Conservation (phyloP, 1,140 invertebrate genomes). For the Hycleus cichorii region DNA sequence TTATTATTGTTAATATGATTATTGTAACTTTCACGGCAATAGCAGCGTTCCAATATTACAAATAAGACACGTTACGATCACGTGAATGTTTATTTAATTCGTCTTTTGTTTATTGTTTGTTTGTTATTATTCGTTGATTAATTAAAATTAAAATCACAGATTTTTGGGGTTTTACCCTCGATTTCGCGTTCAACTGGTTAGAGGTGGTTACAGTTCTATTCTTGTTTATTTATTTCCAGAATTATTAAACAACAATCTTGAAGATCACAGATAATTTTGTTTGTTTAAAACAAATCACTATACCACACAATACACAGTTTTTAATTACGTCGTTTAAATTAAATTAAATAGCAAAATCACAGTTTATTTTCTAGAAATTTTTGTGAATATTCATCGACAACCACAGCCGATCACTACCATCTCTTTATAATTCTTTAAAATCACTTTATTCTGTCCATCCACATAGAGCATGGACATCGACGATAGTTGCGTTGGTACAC, state of each 20-base stretch:
- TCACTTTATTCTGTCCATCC: slow-evolving; percentile 87
- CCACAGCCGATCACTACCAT: slow-evolving; percentile 93
- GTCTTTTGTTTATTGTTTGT: neutral
- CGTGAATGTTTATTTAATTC: slow-evolving; percentile 10
- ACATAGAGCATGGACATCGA: slow-evolving; percentile 92
- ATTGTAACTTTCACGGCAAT: slow-evolving; percentile 12
- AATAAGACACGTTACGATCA: slow-evolving; percentile 8
- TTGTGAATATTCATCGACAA: slow-evolving; percentile 62
- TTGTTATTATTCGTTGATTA: slow-evolving; percentile 3
- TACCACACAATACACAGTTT: neutral
- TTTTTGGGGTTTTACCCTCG: slow-evolving; percentile 17
- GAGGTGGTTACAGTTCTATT: no score
- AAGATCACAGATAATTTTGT: slow-evolving; percentile 24
- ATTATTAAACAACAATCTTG: slow-evolving; percentile 7
- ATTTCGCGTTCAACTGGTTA: no score
- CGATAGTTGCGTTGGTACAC: slow-evolving; percentile 83
- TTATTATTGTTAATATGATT: slow-evolving; percentile 7
- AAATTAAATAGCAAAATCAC: slow-evolving; percentile 10
- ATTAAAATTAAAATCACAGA: slow-evolving; percentile 39
- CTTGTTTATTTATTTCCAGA: neutral
- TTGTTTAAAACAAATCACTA: neutral
- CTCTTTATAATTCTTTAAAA: slow-evolving; percentile 94
- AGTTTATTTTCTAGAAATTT: slow-evolving; percentile 1
- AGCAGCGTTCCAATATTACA: slow-evolving; percentile 1
- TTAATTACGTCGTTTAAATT: neutral